phyloP scores from a whole-genome alignment of 2,888 invertebrate species.

The Drosophila kokeensis region DNA sequence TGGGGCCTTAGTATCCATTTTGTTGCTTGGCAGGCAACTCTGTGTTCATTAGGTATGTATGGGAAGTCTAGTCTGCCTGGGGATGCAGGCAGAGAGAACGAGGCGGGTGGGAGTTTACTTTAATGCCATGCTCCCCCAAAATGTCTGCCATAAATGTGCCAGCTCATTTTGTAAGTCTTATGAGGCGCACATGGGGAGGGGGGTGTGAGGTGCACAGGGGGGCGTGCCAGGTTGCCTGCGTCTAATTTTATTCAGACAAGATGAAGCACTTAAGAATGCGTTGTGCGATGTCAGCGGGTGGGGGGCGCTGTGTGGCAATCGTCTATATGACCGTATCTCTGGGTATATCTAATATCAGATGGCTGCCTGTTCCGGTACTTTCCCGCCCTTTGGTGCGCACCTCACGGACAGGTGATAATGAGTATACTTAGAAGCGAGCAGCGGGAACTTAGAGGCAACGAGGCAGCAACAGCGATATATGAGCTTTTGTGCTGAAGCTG shows the following conservation, averaged over 20 bases:
- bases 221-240: conserved; percentile 42
- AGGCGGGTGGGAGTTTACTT: conserved; percentile 37
- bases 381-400: background rate
- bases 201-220: background rate
- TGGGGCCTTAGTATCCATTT: conserved; percentile 24
- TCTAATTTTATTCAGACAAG: conserved; percentile 78
- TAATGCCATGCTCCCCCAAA: conserved; percentile 66
- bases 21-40: conserved; percentile 57
- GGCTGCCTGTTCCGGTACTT: conserved; percentile 1
- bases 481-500: conserved; percentile 14
- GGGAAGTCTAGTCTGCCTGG: conserved; percentile 45
- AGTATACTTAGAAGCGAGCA: conserved; percentile 60
- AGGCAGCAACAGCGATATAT: background rate
- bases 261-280: conserved; percentile 80
- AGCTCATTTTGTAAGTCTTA: conserved; percentile 65
- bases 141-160: conserved; percentile 79
- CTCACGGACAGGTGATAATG: conserved; percentile 74
- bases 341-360: conserved; percentile 43
- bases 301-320: conserved; percentile 10
- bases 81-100: background rate
- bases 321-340: conserved; percentile 12
- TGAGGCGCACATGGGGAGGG: background rate
- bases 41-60: conserved; percentile 76
- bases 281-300: conserved; percentile 62
- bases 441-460: background rate